These are phyloP conservation scores for Paedocypris sp. DNA, from an alignment of 2,113 vertebrate species.

Conservation along the genomic window DNA sequence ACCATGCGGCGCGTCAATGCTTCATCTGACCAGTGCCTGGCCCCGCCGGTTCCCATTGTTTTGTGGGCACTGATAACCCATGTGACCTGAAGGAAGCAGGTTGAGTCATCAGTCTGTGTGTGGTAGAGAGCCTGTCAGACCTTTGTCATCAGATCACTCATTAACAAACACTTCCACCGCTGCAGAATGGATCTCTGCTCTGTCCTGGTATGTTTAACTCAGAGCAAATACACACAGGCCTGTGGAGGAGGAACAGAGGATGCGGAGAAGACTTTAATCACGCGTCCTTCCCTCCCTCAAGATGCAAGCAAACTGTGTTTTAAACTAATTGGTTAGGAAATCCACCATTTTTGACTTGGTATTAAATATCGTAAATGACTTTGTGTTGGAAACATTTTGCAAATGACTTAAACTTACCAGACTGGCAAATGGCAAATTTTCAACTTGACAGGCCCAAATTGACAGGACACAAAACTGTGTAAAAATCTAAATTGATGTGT, in stretches of 20 bases:
- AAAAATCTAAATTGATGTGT: no score
- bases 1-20: slow-evolving; percentile 47
- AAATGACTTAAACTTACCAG: no score
- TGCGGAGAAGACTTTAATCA: slow-evolving; percentile 10
- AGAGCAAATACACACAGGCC: slow-evolving; percentile 51
- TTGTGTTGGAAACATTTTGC: no score
- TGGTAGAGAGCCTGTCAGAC: slow-evolving; percentile 43
- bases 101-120: slow-evolving; percentile 48
- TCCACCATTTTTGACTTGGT: no score
- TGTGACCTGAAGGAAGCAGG: slow-evolving; percentile 46
- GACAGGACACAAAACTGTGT: no score
- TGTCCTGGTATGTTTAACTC: slow-evolving; percentile 51
- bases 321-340: no score
- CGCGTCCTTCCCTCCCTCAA: slow-evolving; percentile 12
- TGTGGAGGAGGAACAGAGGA: slow-evolving; percentile 32
- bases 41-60: slow-evolving; percentile 58
- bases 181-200: slow-evolving; percentile 50
- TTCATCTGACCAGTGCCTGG: slow-evolving; percentile 36
- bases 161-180: slow-evolving; percentile 55
- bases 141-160: slow-evolving; percentile 62
- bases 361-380: no score
- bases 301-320: not conserved
- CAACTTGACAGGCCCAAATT: no score
- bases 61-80: slow-evolving; percentile 54
- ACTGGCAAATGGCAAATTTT: no score